A percentile compares a stretch with the other conserved stretches of the same genome.
These are phyloP conservation scores for Epirrita christyi DNA, from an alignment of 2,888 invertebrate species.

Conservation along the genomic window DNA sequence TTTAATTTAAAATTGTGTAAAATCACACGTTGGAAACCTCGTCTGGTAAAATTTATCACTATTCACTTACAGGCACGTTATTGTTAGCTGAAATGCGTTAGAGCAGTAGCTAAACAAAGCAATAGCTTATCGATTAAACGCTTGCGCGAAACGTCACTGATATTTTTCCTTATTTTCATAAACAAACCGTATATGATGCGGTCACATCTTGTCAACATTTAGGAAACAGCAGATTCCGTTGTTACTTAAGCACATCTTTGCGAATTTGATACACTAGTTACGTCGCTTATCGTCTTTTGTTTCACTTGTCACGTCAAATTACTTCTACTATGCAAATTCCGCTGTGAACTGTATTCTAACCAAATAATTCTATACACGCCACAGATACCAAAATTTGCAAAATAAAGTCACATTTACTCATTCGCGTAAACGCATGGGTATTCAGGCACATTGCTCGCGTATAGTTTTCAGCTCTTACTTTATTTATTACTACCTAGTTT, in stretches of 20 bases:
- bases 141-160: constrained; percentile 46
- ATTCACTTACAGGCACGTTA: constrained; percentile 47
- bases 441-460: background rate
- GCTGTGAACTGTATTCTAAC: background rate
- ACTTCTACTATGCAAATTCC: constrained; percentile 25
- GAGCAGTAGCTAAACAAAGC: constrained; percentile 59
- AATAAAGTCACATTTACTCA: background rate
- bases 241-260: background rate
- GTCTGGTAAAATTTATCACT: constrained; percentile 3
- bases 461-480: too few species aligned
- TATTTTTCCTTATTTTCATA: constrained; percentile 16
- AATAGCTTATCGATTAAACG: constrained; percentile 51
- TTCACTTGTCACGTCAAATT: constrained; percentile 26
- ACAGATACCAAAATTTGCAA: background rate
- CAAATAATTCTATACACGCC: constrained; percentile 1
- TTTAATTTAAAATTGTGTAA: constrained; percentile 17
- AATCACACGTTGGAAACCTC: constrained; percentile 3
- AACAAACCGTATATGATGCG: constrained; percentile 10
- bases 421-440: background rate
- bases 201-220: constrained; percentile 24
- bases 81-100: constrained; percentile 59
- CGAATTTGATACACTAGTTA: constrained; percentile 18
- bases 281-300: constrained; percentile 21
- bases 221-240: background rate
- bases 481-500: background rate